These are phyloP conservation scores for Poeciliopsis paucimaculata DNA, from an alignment of 2,797 vertebrate genomes.

Conservation along the genomic window DNA sequence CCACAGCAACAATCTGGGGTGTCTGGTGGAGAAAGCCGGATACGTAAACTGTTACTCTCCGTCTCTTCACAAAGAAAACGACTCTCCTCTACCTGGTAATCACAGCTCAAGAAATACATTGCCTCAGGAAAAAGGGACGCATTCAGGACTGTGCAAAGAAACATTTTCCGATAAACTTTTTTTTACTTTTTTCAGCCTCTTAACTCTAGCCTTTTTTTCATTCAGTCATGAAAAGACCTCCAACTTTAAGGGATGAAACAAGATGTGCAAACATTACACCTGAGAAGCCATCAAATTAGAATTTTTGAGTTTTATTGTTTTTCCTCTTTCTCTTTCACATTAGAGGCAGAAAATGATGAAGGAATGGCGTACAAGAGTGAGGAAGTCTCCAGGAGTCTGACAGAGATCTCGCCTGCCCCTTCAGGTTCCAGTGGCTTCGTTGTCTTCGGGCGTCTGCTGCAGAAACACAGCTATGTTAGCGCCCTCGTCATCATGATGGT, in stretches of 20 bases:
- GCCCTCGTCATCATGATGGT: conserved; percentile 87
- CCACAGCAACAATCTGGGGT: conserved; percentile 49
- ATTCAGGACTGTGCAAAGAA: neutral
- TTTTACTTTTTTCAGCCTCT: neutral
- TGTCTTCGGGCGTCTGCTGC: conserved; percentile 77
- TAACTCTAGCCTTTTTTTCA: neutral
- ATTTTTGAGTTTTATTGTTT: neutral
- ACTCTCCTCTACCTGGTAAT: conserved; percentile 57
- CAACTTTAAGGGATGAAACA: neutral
- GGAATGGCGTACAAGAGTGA: conserved; percentile 30
- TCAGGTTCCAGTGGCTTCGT: conserved; percentile 68
- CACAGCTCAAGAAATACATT: neutral
- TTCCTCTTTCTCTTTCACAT: neutral
- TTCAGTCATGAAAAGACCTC: neutral
- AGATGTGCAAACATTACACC: neutral
- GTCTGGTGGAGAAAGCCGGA: conserved; percentile 53
- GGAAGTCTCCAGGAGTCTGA: conserved; percentile 17
- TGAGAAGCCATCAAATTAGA: neutral
- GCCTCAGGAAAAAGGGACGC: neutral
- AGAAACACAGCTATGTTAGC: conserved; percentile 85
- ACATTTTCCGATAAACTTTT: neutral
- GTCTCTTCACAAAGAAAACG: conserved; percentile 49
- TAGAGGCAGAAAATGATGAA: conserved; percentile 40
- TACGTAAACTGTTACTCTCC: conserved; percentile 65
- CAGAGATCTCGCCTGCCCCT: conserved; percentile 39